Conservation (phyloP, 1,140 invertebrate species). For the Cherax quadricarinatus region DNA sequence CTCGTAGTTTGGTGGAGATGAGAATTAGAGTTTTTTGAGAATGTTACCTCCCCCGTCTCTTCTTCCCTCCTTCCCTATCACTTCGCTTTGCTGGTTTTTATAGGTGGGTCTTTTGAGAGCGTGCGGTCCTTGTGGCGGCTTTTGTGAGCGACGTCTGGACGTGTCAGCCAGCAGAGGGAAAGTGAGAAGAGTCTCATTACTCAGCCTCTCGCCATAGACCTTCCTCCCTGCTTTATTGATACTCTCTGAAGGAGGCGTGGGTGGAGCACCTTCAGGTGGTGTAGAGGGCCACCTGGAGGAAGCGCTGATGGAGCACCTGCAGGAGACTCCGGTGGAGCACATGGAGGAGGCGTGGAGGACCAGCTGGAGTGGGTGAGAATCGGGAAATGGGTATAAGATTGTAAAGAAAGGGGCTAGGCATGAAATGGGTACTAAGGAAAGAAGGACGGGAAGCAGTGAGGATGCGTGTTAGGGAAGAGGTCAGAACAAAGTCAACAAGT, state of each 20-base stretch:
- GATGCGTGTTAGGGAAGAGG: neutral
- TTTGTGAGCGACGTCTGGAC: neutral
- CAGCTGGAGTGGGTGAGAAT: neutral
- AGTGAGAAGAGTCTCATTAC: neutral
- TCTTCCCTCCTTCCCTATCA: neutral
- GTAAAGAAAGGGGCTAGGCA: neutral
- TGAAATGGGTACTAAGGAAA: neutral
- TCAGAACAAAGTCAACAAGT: too few species aligned
- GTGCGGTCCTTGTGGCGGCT: neutral
- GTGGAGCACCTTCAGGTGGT: too few species aligned
- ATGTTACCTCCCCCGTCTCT: neutral
- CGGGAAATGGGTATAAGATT: neutral
- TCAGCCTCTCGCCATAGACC: neutral
- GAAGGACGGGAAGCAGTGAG: neutral
- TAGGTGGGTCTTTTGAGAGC: neutral
- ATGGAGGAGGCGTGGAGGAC: neutral
- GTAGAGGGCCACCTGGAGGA: too few species aligned
- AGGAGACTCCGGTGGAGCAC: neutral
- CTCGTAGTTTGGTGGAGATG: too few species aligned
- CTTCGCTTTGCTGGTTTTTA: neutral
- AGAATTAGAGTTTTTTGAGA: too few species aligned
- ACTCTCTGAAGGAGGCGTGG: too few species aligned
- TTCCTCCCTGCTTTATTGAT: too few species aligned
- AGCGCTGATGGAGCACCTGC: neutral
- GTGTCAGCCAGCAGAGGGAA: neutral